Evolutionary conservation across 1,140 invertebrate species (phyloP), one percentile per base, ranked within the genome.

Genomic region (Drosophila seguyi): DNA sequence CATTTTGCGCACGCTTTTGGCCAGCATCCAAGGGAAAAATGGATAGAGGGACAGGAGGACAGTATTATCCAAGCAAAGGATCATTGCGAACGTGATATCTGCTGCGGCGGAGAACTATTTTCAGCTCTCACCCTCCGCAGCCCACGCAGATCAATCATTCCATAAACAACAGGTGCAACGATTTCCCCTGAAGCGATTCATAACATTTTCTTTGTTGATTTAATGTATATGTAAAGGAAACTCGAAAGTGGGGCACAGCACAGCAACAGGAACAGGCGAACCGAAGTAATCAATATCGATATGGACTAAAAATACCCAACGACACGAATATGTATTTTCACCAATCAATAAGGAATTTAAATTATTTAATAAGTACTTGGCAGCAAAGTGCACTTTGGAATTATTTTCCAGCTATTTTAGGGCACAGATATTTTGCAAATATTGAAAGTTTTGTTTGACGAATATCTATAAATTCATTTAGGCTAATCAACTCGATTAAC

Each of bases 1-100:
- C 63, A 87, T 84, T 87, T 87, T 90, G 84, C 84, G 84, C 84
- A 87, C 84, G 84, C 84, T 87, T 87, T 87, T 87, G 84, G 84
- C 84, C 60, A 36, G 25, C n/a, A n/a, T 76, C 83, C 83, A 87
- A 87, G 52, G 52, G 11, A 31, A 38, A 20, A 31, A 13, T 4
- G 47, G 31, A 25, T 13, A 7, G 50, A 52, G 29, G 60, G 22
- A 57, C 29, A 42, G 39, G 62, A 36, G 48, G 58, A 69, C 38
- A 39, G 78, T 57, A 80, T 66, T 53, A 72, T 20, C 52, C 42
- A 38, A 48, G n/a, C 20, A 13, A 48, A 72, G 69, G 56, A 68
- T 57, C 75, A 68, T 68, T 59, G 60, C 63, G 73, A 76, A 59
- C 73, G 50, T 57, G 69, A 75, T 75, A 75, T 63, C 22, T 56